Percentiles rank a stretch among this genome's conserved stretches.
These are phyloP conservation scores for Agapornis roseicollis DNA, from an alignment of 2,113 vertebrate genomes.

Conservation along the genomic window DNA sequence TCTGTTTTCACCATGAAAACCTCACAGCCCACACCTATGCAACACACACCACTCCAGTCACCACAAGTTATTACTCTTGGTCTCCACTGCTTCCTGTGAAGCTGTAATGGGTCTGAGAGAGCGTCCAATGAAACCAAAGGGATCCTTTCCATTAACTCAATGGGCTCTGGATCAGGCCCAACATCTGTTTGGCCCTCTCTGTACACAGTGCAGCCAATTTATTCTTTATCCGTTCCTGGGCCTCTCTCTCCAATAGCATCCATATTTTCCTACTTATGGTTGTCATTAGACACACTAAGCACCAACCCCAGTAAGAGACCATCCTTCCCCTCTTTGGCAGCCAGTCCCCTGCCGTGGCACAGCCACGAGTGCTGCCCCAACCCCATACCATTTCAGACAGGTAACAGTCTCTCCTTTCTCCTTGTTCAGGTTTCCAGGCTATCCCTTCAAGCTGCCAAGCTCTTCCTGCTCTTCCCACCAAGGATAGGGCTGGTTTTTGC, in stretches of 20 bases:
- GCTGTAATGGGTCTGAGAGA: slow-evolving; percentile 29
- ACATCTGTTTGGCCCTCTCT: slow-evolving; percentile 61
- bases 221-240: slow-evolving; percentile 47
- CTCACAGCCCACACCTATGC: slow-evolving; percentile 53
- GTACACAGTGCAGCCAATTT: slow-evolving; percentile 24
- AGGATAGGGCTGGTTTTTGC: not conserved
- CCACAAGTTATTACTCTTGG: slow-evolving; percentile 59
- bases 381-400: not conserved
- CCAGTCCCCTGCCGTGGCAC: not conserved
- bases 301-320: not conserved
- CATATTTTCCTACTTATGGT: slow-evolving; percentile 51
- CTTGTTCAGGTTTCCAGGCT: not conserved
- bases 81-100: slow-evolving; percentile 35
- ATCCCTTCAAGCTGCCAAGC: not conserved
- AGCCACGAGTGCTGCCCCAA: not conserved
- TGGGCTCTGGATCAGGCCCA: slow-evolving; percentile 37
- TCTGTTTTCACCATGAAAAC: slow-evolving; percentile 55
- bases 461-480: not conserved
- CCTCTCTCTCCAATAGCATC: slow-evolving; percentile 21
- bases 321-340: not conserved
- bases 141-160: slow-evolving; percentile 56
- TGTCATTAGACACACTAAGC: slow-evolving; percentile 13
- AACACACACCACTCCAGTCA: slow-evolving; percentile 20
- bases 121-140: slow-evolving; percentile 49
- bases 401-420: not conserved